Percentiles rank a stretch among this genome's conserved stretches.
phyloP scores from a whole-genome alignment of 64 coral and sea anemone species.

The Stichodactyla mertensii region DNA sequence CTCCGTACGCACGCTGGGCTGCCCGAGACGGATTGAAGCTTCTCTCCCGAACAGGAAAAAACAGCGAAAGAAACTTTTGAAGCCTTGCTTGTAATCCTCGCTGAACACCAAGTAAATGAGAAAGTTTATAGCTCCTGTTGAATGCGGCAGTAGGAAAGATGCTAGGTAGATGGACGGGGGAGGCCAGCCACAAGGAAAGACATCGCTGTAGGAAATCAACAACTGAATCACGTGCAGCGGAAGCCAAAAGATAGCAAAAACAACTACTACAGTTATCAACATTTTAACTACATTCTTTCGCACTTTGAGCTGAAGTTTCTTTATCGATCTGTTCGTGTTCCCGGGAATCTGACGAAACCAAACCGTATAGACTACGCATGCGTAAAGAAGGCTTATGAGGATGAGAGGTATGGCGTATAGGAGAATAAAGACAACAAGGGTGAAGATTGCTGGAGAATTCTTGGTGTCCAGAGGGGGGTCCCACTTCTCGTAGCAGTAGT shows the following conservation, averaged over 20 bases:
- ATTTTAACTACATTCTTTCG: constrained; percentile 54
- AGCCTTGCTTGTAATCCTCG: constrained; percentile 49
- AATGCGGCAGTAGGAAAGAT: constrained; percentile 16
- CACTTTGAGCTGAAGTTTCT: constrained; percentile 1
- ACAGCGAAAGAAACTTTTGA: constrained; percentile 26
- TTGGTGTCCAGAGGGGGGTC: constrained; percentile 23
- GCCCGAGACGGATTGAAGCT: background rate
- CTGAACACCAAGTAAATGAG: constrained; percentile 57
- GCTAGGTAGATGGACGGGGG: background rate
- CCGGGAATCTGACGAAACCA: constrained; percentile 53
- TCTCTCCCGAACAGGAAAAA: background rate
- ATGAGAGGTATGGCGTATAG: constrained; percentile 42
- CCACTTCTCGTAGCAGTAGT: constrained; percentile 43
- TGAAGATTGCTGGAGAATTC: constrained; percentile 23
- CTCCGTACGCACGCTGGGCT: background rate
- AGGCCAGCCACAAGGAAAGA: constrained; percentile 19
- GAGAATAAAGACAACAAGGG: constrained; percentile 33
- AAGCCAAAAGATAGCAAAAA: constrained; percentile 52
- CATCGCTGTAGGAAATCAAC: background rate
- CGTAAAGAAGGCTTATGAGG: constrained; percentile 40
- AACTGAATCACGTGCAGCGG: constrained; percentile 10
- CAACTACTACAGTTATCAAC: constrained; percentile 43
- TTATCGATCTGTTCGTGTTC: constrained; percentile 20
- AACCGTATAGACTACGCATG: constrained; percentile 40
- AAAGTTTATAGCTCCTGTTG: constrained; percentile 52